Conservation (phyloP, 2,797 vertebrate species). For the Sphenopsis melanotis region DNA sequence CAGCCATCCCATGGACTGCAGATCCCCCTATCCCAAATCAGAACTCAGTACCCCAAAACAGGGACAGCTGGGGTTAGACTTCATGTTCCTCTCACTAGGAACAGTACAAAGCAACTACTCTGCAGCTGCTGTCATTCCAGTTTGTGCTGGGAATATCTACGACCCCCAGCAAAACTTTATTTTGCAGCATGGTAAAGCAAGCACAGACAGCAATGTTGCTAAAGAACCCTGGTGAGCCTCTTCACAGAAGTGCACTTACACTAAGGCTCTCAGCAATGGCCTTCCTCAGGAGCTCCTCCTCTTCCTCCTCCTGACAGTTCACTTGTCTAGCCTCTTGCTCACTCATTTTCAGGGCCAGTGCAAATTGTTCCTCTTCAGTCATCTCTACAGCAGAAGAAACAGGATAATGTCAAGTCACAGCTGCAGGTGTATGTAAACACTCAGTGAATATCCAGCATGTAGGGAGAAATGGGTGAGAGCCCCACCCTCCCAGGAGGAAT, state of each 20-base stretch:
- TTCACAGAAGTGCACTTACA: conserved; percentile 76
- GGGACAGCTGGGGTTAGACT: not conserved
- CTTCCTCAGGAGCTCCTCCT: conserved; percentile 86
- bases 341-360: conserved; percentile 88
- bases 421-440: not conserved
- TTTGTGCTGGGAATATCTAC: not conserved
- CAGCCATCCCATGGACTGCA: not conserved
- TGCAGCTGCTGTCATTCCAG: not conserved
- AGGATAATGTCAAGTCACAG: not conserved
- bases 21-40: not conserved
- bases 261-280: conserved; percentile 89
- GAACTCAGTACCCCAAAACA: not conserved
- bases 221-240: conserved; percentile 48
- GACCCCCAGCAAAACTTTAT: not conserved
- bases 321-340: conserved; percentile 85
- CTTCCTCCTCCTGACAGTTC: conserved; percentile 79
- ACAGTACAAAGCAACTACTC: not conserved
- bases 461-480: not conserved
- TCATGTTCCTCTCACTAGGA: not conserved
- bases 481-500: not conserved
- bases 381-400: conserved; percentile 77
- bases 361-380: conserved; percentile 95
- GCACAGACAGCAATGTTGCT: not conserved
- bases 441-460: not conserved
- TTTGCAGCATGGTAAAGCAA: not conserved